Percentiles rank a stretch among this genome's conserved stretches.
Evolutionary conservation across 2,113 vertebrate species (phyloP).

Genomic region (Ceuthmochares aereus): DNA sequence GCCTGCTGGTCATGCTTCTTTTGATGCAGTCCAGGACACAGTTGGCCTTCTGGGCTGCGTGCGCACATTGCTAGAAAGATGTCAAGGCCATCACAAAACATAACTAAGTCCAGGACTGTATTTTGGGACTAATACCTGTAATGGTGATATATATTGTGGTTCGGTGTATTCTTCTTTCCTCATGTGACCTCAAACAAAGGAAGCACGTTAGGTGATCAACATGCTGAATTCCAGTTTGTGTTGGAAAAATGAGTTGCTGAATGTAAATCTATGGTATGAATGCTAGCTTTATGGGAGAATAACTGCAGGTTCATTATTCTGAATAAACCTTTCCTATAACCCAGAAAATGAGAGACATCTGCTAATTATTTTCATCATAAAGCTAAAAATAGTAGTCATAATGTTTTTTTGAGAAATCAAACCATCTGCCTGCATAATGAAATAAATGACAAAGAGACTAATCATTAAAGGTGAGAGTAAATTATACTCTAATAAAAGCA

Average conservation of each 20-base stretch:
- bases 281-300: background rate
- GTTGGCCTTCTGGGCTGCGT: too few relatives aligned
- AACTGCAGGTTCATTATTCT: background rate
- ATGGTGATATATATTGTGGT: background rate
- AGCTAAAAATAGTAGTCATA: background rate
- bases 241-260: background rate
- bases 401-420: background rate
- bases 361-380: background rate
- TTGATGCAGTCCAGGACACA: too few relatives aligned
- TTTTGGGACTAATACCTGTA: background rate
- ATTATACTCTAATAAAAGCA: background rate
- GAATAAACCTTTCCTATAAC: background rate
- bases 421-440: background rate
- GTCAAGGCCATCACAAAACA: background rate
- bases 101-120: background rate
- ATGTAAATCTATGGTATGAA: background rate
- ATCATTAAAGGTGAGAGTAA: background rate
- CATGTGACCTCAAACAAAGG: accelerated
- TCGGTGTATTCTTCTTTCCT: background rate
- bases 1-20: too few relatives aligned
- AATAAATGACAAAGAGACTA: background rate
- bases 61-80: background rate
- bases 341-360: background rate
- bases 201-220: background rate
- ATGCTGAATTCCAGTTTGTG: background rate